A percentile compares a stretch with the other conserved stretches of the same genome.
phyloP scores from a whole-genome alignment of 2,888 invertebrate genomes.

The Amphipoea lucens region DNA sequence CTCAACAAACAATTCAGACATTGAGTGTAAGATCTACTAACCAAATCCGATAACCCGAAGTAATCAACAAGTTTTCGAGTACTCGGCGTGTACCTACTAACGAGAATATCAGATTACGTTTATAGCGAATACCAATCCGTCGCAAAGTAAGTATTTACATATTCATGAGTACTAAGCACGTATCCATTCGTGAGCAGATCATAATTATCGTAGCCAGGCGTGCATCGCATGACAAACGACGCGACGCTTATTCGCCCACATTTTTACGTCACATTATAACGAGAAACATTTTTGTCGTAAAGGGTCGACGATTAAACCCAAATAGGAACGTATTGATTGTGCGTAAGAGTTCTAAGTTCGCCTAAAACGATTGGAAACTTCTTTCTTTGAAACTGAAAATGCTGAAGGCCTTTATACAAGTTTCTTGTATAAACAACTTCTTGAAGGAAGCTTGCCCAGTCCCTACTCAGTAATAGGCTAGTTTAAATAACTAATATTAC shows the following conservation, averaged over 20 bases:
- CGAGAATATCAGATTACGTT: conserved; percentile 49
- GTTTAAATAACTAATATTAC: too few species aligned
- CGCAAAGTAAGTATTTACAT: conserved; percentile 37
- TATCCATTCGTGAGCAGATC: conserved; percentile 48
- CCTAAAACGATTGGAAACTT: conserved; percentile 19
- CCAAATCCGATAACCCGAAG: conserved; percentile 17
- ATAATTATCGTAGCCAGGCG: conserved; percentile 33
- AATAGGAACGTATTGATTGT: conserved; percentile 1
- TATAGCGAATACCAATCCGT: conserved; percentile 46
- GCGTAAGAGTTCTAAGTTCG: conserved; percentile 6
- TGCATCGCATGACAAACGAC: conserved; percentile 28
- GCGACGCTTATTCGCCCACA: conserved; percentile 12
- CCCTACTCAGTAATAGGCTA: conserved; percentile 34
- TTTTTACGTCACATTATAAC: background rate
- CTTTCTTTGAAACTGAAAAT: conserved; percentile 31
- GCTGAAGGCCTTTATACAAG: conserved; percentile 14
- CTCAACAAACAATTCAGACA: conserved; percentile 5
- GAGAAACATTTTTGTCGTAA: conserved; percentile 8
- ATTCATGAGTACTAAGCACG: conserved; percentile 47
- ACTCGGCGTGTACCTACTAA: conserved; percentile 11
- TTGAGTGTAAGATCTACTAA: conserved; percentile 6
- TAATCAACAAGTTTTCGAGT: conserved; percentile 46
- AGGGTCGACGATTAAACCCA: conserved; percentile 21
- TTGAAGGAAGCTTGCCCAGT: conserved; percentile 5
- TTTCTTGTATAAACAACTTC: conserved; percentile 25